A percentile compares a stretch with the other conserved stretches of the same genome.
Evolutionary conservation across 2,888 invertebrate genomes (phyloP).

Genomic region (Ornithoptera alexandrae): DNA sequence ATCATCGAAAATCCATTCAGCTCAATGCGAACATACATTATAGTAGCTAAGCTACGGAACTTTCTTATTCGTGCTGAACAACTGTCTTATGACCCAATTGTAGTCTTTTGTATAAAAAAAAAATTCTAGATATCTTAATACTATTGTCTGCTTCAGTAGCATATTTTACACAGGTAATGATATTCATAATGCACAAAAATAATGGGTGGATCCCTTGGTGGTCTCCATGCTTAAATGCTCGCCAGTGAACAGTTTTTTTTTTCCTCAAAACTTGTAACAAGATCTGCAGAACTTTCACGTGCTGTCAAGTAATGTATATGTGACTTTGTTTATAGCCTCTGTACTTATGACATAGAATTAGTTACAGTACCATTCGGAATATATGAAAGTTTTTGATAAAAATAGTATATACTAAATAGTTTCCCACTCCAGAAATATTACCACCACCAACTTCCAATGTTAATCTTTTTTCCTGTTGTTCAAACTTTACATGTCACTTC

Average conservation of each 20-base stretch:
- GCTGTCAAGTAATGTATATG: too few relatives aligned
- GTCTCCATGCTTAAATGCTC: too few relatives aligned
- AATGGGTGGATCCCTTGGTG: too few relatives aligned
- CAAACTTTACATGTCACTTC: background rate
- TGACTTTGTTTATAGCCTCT: too few relatives aligned
- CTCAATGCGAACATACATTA: slow-evolving; percentile 32
- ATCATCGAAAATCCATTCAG: slow-evolving; percentile 47
- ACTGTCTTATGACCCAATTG: background rate
- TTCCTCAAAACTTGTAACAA: too few relatives aligned
- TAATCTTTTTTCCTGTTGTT: background rate
- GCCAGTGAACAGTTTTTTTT: too few relatives aligned
- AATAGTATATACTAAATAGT: background rate
- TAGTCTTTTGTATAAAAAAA: background rate
- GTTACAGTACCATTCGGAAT: background rate
- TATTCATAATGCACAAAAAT: too few relatives aligned
- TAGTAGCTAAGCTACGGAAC: slow-evolving; percentile 14
- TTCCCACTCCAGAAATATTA: background rate
- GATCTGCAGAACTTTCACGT: too few relatives aligned
- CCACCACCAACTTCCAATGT: background rate
- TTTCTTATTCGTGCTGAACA: slow-evolving; percentile 10
- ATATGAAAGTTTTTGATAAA: background rate
- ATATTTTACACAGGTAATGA: too few relatives aligned
- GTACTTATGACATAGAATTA: background rate
- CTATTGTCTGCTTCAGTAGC: background rate
- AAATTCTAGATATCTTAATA: background rate